A percentile compares a stretch with the other conserved stretches of the same genome.
These are phyloP conservation scores for Gymnothorax reevesii DNA, from an alignment of 2,797 vertebrate species.

Conservation along the genomic window DNA sequence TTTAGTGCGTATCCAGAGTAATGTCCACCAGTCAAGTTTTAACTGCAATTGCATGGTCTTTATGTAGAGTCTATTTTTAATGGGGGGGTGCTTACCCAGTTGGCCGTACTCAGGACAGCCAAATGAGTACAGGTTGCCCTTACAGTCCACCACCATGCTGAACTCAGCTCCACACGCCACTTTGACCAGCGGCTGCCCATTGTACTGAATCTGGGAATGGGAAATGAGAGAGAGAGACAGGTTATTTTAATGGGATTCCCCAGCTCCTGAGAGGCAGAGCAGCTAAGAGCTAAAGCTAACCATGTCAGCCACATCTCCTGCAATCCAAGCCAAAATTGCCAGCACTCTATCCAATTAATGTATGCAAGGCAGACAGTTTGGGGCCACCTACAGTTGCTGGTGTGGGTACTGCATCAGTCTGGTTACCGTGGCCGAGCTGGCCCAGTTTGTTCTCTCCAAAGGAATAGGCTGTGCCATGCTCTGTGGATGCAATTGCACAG, in stretches of 20 bases:
- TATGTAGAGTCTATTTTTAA: background rate
- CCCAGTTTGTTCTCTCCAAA: conserved; percentile 98
- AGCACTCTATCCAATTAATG: background rate
- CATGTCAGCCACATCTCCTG: background rate
- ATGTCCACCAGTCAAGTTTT: background rate
- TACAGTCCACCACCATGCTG: conserved; percentile 97
- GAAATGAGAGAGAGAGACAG: conserved; percentile 1
- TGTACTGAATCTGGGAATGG: conserved; percentile 85
- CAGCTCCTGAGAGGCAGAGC: background rate
- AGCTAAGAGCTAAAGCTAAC: background rate
- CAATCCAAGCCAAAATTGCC: too few relatives aligned
- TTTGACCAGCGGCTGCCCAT: conserved; percentile 93
- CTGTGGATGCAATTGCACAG: conserved; percentile 61
- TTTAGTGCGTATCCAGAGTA: too few relatives aligned
- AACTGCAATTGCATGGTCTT: background rate
- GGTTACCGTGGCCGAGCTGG: conserved; percentile 91
- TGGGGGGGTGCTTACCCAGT: conserved; percentile 75
- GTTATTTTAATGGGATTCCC: background rate
- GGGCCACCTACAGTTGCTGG: conserved; percentile 80
- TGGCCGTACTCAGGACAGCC: conserved; percentile 96
- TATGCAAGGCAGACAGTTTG: background rate
- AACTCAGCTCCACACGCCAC: conserved; percentile 93
- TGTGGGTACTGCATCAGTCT: conserved; percentile 90
- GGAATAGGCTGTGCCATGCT: conserved; percentile 82
- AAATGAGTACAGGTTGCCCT: conserved; percentile 95